Conservation (phyloP, 1,140 invertebrate genomes). For the Drosophila ficusphila region DNA sequence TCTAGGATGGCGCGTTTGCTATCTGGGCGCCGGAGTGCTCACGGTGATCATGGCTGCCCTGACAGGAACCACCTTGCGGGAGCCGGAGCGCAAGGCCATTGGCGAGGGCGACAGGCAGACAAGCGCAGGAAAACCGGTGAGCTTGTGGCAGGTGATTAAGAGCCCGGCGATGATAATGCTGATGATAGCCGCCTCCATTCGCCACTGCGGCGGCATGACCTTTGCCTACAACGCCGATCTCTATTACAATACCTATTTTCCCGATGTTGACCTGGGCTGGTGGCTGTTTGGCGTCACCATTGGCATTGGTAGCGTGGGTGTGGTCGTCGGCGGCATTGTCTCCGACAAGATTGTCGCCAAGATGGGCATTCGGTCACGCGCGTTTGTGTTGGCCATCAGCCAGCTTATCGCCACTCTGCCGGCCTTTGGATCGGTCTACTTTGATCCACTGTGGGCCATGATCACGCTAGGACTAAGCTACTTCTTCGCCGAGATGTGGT, state of each 20-base stretch:
- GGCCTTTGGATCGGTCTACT: constrained; percentile 94
- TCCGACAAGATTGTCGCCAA: constrained; percentile 95
- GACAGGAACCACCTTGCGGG: constrained; percentile 90
- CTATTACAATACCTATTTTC: constrained; percentile 94
- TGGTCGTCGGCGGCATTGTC: constrained; percentile 93
- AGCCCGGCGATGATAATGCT: constrained; percentile 92
- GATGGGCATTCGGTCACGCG: constrained; percentile 93
- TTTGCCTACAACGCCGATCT: constrained; percentile 96
- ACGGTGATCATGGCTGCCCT: constrained; percentile 90
- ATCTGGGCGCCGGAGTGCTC: constrained; percentile 92
- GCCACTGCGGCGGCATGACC: constrained; percentile 95
- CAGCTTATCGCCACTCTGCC: constrained; percentile 94
- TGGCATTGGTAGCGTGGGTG: constrained; percentile 93
- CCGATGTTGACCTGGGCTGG: constrained; percentile 93
- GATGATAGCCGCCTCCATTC: constrained; percentile 93
- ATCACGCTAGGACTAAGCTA: constrained; percentile 93
- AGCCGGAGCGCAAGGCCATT: constrained; percentile 90
- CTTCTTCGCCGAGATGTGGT: constrained; percentile 97
- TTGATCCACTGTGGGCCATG: constrained; percentile 93
- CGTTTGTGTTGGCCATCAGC: constrained; percentile 92
- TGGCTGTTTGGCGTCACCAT: constrained; percentile 95
- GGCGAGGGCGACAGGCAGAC: constrained; percentile 87
- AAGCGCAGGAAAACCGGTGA: constrained; percentile 85
- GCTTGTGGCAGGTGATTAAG: constrained; percentile 90
- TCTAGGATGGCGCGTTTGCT: constrained; percentile 94